Evolutionary conservation across 2,797 vertebrate genomes (phyloP).

Genomic region (Chelon labrosus): DNA sequence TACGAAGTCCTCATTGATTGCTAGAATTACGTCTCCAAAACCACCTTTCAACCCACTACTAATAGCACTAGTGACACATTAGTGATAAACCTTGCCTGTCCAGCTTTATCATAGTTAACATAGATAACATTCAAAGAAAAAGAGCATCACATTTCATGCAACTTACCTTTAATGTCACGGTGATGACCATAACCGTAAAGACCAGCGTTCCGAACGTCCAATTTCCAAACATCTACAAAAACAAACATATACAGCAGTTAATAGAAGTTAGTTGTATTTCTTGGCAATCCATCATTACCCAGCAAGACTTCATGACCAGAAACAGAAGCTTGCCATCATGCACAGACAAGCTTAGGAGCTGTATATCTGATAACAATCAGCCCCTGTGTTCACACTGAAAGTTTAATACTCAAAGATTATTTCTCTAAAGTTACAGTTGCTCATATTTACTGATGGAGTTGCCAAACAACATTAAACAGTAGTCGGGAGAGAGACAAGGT

Average conservation of each 20-base stretch:
- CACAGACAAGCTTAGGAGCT: constrained; percentile 5
- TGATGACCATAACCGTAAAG: constrained; percentile 99
- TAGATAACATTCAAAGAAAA: too few relatives aligned
- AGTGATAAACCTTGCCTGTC: too few relatives aligned
- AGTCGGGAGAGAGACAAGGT: not conserved
- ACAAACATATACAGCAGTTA: constrained; percentile 20
- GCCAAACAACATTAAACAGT: not conserved
- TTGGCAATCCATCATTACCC: not conserved
- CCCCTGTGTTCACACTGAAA: not conserved
- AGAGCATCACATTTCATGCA: not conserved
- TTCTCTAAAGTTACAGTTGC: too few relatives aligned
- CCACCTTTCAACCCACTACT: too few relatives aligned
- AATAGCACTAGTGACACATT: too few relatives aligned
- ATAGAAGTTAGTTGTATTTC: not conserved
- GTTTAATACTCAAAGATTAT: not conserved
- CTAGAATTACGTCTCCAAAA: too few relatives aligned
- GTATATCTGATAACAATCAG: not conserved
- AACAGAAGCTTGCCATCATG: constrained; percentile 29
- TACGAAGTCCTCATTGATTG: too few relatives aligned
- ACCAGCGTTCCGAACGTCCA: constrained; percentile 99
- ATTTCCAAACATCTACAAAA: constrained; percentile 95
- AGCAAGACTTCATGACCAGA: not conserved
- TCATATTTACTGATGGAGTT: too few relatives aligned
- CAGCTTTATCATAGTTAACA: too few relatives aligned
- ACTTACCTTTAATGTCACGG: constrained; percentile 96